These are phyloP conservation scores for Macrocentrus cingulum DNA, from an alignment of 1,140 invertebrate species.

Conservation along the genomic window DNA sequence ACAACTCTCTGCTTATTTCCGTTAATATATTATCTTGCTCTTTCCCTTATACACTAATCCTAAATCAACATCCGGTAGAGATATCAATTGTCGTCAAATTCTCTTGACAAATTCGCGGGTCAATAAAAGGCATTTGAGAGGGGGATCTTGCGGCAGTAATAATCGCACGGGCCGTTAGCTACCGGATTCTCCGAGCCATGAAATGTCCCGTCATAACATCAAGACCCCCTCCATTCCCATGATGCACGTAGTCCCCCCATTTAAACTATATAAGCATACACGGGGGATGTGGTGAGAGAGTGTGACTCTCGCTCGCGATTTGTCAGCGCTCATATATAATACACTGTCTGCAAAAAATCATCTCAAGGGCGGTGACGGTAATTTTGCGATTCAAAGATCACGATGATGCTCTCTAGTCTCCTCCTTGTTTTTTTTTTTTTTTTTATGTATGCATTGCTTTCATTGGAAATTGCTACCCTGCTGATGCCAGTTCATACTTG, in stretches of 20 bases:
- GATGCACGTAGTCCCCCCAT: slow-evolving; percentile 33
- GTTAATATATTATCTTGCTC: slow-evolving; percentile 26
- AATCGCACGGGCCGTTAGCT: slow-evolving; percentile 53
- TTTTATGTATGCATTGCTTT: too few species aligned
- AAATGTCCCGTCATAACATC: slow-evolving; percentile 57
- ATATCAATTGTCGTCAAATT: not conserved
- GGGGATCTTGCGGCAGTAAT: slow-evolving; percentile 42
- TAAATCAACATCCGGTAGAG: slow-evolving; percentile 8
- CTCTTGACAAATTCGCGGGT: slow-evolving; percentile 36
- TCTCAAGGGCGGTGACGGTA: too few species aligned
- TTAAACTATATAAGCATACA: slow-evolving; percentile 10
- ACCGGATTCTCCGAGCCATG: slow-evolving; percentile 49
- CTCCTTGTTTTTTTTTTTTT: too few species aligned
- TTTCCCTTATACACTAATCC: slow-evolving; percentile 19
- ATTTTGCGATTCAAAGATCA: too few species aligned
- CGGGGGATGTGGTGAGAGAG: slow-evolving; percentile 18
- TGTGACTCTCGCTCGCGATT: not conserved
- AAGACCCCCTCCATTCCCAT: slow-evolving; percentile 34
- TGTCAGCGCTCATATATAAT: too few species aligned
- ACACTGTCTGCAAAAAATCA: too few species aligned
- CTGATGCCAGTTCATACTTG: too few species aligned
- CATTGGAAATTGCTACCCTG: too few species aligned
- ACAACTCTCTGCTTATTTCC: slow-evolving; percentile 35
- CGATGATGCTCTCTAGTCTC: too few species aligned
- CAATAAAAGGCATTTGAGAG: slow-evolving; percentile 24